Conservation (phyloP, 2,888 invertebrate genomes). For the Heterodera filipjevi region DNA sequence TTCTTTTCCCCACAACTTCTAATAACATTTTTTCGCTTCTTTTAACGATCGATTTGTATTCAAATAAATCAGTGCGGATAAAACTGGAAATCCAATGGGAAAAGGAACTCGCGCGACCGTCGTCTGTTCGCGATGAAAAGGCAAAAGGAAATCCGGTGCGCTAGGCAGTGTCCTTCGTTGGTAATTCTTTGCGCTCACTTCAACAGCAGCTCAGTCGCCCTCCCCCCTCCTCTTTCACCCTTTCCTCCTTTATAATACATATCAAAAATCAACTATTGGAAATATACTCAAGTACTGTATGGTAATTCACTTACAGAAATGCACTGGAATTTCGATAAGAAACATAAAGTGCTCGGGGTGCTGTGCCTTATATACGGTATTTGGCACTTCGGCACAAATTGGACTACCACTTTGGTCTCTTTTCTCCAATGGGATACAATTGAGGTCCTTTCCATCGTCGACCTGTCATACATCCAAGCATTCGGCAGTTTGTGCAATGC, state of each 20-base stretch:
- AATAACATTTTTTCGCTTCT: not conserved
- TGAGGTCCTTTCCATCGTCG: conserved; percentile 62
- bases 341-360: conserved; percentile 56
- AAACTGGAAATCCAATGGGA: conserved; percentile 2
- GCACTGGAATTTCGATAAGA: conserved; percentile 44
- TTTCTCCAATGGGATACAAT: conserved; percentile 65
- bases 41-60: not conserved
- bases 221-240: not conserved
- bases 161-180: conserved; percentile 6
- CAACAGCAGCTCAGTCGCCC: too few species aligned
- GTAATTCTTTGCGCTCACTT: not conserved
- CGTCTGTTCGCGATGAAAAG: conserved; percentile 5
- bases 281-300: not conserved
- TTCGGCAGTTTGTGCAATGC: conserved; percentile 64
- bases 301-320: too few species aligned
- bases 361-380: conserved; percentile 62
- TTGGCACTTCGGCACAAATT: conserved; percentile 65
- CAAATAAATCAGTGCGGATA: not conserved
- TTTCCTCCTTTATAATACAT: not conserved
- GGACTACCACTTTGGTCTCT: conserved; percentile 63
- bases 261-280: not conserved
- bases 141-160: conserved; percentile 14
- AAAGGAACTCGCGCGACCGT: conserved; percentile 12
- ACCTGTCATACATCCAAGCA: conserved; percentile 64
- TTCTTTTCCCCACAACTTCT: not conserved